Conservation (phyloP, 2,113 vertebrate species). For the Toxostoma redivivum region DNA sequence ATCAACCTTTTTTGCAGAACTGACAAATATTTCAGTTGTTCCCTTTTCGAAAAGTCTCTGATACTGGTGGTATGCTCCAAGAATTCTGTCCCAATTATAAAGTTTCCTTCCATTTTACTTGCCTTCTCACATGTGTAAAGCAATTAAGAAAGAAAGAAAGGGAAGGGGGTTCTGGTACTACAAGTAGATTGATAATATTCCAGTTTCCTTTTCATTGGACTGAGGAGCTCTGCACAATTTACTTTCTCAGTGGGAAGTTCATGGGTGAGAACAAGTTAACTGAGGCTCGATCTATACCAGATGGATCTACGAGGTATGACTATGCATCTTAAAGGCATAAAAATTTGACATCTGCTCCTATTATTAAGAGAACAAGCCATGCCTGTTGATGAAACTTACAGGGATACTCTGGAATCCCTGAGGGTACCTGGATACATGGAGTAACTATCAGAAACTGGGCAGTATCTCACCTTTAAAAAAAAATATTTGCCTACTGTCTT, state of each 20-base stretch:
- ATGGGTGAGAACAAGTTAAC: constrained; percentile 54
- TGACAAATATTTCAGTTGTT: neutral
- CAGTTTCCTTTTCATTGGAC: neutral
- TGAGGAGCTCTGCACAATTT: constrained; percentile 5
- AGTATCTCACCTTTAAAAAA: neutral
- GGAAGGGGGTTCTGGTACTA: neutral
- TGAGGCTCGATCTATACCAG: constrained; percentile 26
- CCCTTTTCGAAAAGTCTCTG: neutral
- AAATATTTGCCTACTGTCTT: neutral
- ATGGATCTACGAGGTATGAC: constrained; percentile 13
- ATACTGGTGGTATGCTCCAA: neutral
- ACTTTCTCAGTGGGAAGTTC: constrained; percentile 33
- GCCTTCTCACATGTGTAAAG: neutral
- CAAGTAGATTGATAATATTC: neutral
- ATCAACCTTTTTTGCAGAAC: neutral
- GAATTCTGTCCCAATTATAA: neutral
- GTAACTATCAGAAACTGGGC: neutral
- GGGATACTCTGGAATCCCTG: neutral
- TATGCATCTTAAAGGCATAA: neutral
- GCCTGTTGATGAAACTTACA: neutral
- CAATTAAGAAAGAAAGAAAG: constrained; percentile 20
- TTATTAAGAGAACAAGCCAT: neutral
- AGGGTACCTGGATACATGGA: neutral
- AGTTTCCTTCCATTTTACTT: neutral
- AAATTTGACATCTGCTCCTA: constrained; percentile 41